Base-by-base conservation (phyloP, 1,140 invertebrate species). In the Wasmannia auropunctata region DNA sequence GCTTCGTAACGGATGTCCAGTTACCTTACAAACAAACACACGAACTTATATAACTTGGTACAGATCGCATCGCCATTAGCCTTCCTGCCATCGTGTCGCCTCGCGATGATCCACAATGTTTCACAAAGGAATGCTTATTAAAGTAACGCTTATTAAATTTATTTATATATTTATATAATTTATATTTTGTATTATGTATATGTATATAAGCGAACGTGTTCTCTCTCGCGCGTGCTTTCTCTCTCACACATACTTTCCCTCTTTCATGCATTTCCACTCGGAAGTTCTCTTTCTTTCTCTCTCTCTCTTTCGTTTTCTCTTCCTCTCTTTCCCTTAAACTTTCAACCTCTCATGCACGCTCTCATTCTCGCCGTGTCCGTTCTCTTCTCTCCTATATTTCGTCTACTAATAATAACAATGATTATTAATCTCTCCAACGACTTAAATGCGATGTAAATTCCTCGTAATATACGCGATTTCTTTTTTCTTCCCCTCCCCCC, bases 101-200 rank as follows among this genome's bases (percentile, higher is more conserved):
- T 69, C 22, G 11, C 37, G 46, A 83, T 89, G 87, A 89, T 89
- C 46, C 16, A 77, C 31, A 75, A 89, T 77, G 72, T 89, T 89
- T 89, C 76, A 83, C 77, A 86, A 85, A 90, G 86, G 37, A 51
- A 77, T 84, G 85, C 87, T 89, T 84, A 87, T 89, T 87, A 87
- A 63, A 65, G 76, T 87, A 89, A 90, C 88, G n/a, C n/a, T n/a
- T n/a, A 90, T 90, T 89, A 89, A 89, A 89, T 89, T 88, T 89
- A 89, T 90, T 90, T 89, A 90, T 89, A 90, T 90, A 88, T 89
- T 72, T 89, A 89, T 90, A 90, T 90, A 90, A 89, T 90, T 86
- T 90, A 88, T 58, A 86, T 70, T 89, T 84, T 86, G 85, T 88
- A 31, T 58, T 89, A 75, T 88, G 49, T 87, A 86, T 88, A 87